phyloP scores from a whole-genome alignment of 2,888 invertebrate genomes.

The Sclerodermus sp. region DNA sequence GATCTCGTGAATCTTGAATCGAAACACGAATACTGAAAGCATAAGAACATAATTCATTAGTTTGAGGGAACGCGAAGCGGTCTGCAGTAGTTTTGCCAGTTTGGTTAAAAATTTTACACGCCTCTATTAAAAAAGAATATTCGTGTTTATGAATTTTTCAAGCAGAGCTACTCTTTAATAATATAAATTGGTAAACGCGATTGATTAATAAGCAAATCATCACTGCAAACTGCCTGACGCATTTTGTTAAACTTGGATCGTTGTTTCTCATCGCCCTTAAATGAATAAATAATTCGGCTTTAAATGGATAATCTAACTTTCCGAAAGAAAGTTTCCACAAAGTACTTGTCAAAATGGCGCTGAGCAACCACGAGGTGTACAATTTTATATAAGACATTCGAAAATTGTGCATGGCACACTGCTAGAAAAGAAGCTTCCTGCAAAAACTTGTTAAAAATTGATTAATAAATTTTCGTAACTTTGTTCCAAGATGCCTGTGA shows the following conservation, averaged over 20 bases:
- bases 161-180: too few relatives aligned
- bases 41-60: slow-evolving; percentile 48
- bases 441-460: slow-evolving; percentile 36
- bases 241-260: too few relatives aligned
- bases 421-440: slow-evolving; percentile 46
- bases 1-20: slow-evolving; percentile 21
- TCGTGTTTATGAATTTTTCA: too few relatives aligned
- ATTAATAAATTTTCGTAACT: slow-evolving; percentile 26
- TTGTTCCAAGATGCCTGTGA: slow-evolving; percentile 17
- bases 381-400: slow-evolving; percentile 16
- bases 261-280: too few relatives aligned
- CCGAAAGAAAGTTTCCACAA: too few relatives aligned
- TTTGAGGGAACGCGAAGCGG: slow-evolving; percentile 25
- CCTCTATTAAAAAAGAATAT: too few relatives aligned
- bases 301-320: too few relatives aligned
- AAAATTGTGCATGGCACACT: slow-evolving; percentile 35
- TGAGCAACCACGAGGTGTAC: neutral
- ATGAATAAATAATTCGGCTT: too few relatives aligned
- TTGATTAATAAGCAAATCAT: neutral
- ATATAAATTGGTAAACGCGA: neutral
- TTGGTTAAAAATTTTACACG: slow-evolving; percentile 4
- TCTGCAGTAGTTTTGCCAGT: slow-evolving; percentile 24
- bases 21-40: slow-evolving; percentile 47
- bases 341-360: slow-evolving; percentile 16
- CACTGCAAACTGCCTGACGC: too few relatives aligned